Base-by-base conservation (phyloP, 2,797 vertebrate species). In the Clarias laeviceps region DNA sequence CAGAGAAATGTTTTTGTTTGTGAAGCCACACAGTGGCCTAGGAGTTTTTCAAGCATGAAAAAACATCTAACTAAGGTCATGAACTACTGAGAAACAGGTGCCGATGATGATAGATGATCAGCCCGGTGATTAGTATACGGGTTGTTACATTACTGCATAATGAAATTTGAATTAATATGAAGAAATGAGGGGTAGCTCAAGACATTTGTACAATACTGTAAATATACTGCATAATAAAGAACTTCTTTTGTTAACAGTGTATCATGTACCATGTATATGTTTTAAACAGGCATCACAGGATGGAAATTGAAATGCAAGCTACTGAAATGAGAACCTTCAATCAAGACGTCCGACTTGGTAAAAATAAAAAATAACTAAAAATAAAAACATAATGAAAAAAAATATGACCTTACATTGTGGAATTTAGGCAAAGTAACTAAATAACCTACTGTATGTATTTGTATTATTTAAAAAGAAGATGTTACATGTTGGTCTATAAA, bases 261-360 rank as follows among this genome's bases (percentile, higher is more conserved):
- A 8, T 27, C 61, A 79, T 5, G 45, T 68, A 18, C 50, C 74
- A 78, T 40, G 45, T 29, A 65, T 80, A 64, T 70, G 45, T 62
- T n/a, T 17, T 88, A 37, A 56, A 7, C 93, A 99, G 98, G 88
- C 94, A 93, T 84, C 93, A 92, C 1, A 83, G 93, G 87, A 93
- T 93, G 7, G 96, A 97, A 84, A 92, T 96, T 34, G 90, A 95
- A 59, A 88, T 95, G 65, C 94, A 96, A 82, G 90, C 94, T 0
- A 95, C 96, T 74, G 97, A 98, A 87, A 90, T 96, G 91, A 93
- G 93, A 88, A 87, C 91, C 64, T 94, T 91, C 87, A 96, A 89
- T 94, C 95, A 94, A 17, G 96, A 97, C 84, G 93, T 97, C 91
- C 96, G 92, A 76, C 95, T 97, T 92, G 97, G 98, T 99, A 93